Base-by-base conservation (phyloP, 2,888 invertebrate genomes). In the Tineola bisselliella region DNA sequence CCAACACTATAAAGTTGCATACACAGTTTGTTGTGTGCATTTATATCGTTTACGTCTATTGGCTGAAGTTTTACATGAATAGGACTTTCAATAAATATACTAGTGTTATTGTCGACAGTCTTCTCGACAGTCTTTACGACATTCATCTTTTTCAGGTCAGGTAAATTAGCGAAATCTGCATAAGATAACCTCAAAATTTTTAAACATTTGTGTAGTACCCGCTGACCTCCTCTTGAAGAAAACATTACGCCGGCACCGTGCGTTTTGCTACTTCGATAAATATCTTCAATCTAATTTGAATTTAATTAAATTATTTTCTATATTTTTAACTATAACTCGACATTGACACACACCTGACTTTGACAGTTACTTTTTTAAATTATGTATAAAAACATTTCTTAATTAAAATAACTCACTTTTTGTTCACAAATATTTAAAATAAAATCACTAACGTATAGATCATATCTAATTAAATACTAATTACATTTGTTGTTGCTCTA, bases 101-200 rank as follows among this genome's bases (percentile, higher is more conserved):
- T 81, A 13, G 87, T 83, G 63, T 81, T 84, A 60, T 76, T 78
- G 60, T 87, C 84, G 64, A 88, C 81, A 31, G 79, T 79, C 71
- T 87, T 87, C 68, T 87, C 88, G 8, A 88, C 84, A 2, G 87
- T 86, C 66, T 87, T 78, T 38, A 87, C 78, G 12, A 82, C 69
- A 66, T 82, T 84, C 65, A 88, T 72, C 56, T 81, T 84, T 69
- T 83, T 78, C 63, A 87, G 69, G 68, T 87, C 84, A 25, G 84
- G 86, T 62, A 82, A 71, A 66, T 68, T 84, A 65, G 79, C 81
- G 63, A 79, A 84, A 66, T 86, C 79, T 62, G 73, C 75, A 65
- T 79, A 70, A 67, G 78, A 71, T 87, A 87, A 87, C 87, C 88
- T 88, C 80, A 88, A 87, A 83, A 83, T 75, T 66, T 82, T 84